Base-by-base conservation (phyloP, 2,113 vertebrate species). In the Ictalurus furcatus region DNA sequence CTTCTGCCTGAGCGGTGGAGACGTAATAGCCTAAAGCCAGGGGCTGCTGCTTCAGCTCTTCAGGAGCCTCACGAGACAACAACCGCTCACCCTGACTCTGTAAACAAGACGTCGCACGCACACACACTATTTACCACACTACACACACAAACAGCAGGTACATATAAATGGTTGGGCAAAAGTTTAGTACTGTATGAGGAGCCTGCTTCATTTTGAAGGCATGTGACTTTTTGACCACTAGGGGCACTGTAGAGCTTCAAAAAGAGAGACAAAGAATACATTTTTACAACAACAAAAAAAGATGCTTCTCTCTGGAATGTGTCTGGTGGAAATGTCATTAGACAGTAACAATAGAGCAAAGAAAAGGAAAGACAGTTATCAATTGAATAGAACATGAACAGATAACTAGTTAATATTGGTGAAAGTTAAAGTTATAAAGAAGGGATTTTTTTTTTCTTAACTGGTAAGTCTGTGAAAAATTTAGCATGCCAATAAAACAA, bases 21-120 rank as follows among this genome's bases (percentile, higher is more conserved):
- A 99, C 97, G 0, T 98, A 99, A 93, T 99, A 99, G 6, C 98
- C 98, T 28, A 99, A 96, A 90, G 98, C 98, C 88, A 99, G 95
- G 0, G 98, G 98, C 91, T 99, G 98, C 94, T 99, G 98, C 94
- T 99, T 99, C 89, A 99, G 96, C 93, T 99, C 98, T 92, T 99
- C 98, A 0, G 98, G 98, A 28, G 97, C 97, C 94, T 99, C 98
- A 90, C 98, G 94, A 54, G 98, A 99, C 19, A 99, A 95, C 30
- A 99, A 95, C 79, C 98, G 96, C 91, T 99, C 98, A 3, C 98
- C 97, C 92, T 99, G 98, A 92, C 97, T 97, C 98, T 99, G 92
- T 56, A 84, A 34, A 74, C 81, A 86, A 56, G n/a, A 52, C 11
- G 0, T 54, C 13, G 88, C 28, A 85, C 13, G 86, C 28, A 85